Conservation (phyloP, 2,113 vertebrate species). For the Otis tarda region DNA sequence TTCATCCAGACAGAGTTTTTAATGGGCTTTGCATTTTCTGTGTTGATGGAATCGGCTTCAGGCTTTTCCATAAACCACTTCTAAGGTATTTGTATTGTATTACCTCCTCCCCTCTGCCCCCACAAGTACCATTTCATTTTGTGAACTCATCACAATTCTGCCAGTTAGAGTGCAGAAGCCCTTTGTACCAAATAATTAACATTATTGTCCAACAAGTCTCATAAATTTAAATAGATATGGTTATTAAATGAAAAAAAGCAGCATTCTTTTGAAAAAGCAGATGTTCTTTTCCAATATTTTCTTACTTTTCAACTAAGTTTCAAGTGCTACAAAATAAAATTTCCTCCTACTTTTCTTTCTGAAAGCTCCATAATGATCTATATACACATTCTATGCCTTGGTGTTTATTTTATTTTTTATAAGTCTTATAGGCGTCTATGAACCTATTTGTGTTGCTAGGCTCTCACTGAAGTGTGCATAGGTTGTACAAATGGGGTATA, state of each 20-base stretch:
- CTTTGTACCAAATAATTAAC: not conserved
- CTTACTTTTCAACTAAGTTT: not conserved
- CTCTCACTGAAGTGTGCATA: not conserved
- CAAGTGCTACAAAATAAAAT: not conserved
- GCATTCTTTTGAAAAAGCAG: not conserved
- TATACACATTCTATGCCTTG: not conserved
- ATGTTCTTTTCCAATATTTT: not conserved
- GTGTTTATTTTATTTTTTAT: not conserved
- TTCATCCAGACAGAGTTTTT: not conserved
- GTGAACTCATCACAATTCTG: not conserved
- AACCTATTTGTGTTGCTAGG: not conserved
- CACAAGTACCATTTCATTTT: not conserved
- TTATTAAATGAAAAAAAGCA: rapidly evolving
- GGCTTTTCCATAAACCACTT: not conserved
- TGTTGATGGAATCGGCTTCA: not conserved
- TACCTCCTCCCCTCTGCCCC: rapidly evolving
- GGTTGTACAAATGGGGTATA: not conserved
- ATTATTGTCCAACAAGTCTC: not conserved
- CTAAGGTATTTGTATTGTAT: not conserved
- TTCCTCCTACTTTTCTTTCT: not conserved
- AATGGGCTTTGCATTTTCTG: not conserved
- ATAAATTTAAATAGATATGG: not conserved
- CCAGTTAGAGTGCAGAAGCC: not conserved
- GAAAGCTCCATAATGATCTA: not conserved
- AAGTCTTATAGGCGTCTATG: not conserved